These are phyloP conservation scores for Dromius quadrimaculatus DNA, from an alignment of 2,888 invertebrate species.

Conservation along the genomic window DNA sequence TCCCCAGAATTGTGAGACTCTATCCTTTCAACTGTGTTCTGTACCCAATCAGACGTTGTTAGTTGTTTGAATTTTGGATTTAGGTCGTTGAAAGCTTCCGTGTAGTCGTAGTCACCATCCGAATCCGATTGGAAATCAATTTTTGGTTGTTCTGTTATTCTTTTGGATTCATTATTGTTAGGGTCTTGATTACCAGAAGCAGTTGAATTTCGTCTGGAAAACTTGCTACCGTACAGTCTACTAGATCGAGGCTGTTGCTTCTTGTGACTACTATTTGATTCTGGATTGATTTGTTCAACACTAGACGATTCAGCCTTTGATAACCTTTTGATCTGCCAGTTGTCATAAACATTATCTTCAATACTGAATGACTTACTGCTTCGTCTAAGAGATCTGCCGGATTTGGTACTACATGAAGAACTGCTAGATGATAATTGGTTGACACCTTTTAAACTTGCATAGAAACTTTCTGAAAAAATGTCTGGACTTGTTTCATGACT, in stretches of 20 bases:
- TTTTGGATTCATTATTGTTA: conserved; percentile 6
- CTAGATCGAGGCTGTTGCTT: background rate
- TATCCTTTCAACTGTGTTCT: background rate
- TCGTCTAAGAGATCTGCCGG: too few relatives aligned
- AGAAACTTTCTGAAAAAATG: too few relatives aligned
- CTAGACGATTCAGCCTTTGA: too few relatives aligned
- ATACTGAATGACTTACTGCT: too few relatives aligned
- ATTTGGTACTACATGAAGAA: too few relatives aligned
- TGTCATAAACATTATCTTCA: too few relatives aligned
- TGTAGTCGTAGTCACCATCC: background rate
- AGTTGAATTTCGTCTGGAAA: background rate
- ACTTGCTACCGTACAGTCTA: conserved; percentile 28
- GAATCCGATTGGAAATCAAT: conserved; percentile 1
- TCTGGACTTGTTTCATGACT: too few relatives aligned
- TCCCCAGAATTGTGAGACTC: background rate
- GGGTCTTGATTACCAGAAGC: background rate
- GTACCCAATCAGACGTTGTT: background rate
- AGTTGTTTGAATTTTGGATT: background rate
- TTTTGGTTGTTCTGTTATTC: background rate
- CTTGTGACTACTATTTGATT: too few relatives aligned
- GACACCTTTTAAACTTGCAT: too few relatives aligned
- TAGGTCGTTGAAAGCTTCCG: background rate
- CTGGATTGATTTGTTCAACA: too few relatives aligned
- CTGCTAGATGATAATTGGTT: too few relatives aligned
- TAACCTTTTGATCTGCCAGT: too few relatives aligned